Percentiles rank a stretch among this genome's conserved stretches.
These are phyloP conservation scores for Stenopsyche tienmushanensis DNA, from an alignment of 1,140 invertebrate species.

Conservation along the genomic window DNA sequence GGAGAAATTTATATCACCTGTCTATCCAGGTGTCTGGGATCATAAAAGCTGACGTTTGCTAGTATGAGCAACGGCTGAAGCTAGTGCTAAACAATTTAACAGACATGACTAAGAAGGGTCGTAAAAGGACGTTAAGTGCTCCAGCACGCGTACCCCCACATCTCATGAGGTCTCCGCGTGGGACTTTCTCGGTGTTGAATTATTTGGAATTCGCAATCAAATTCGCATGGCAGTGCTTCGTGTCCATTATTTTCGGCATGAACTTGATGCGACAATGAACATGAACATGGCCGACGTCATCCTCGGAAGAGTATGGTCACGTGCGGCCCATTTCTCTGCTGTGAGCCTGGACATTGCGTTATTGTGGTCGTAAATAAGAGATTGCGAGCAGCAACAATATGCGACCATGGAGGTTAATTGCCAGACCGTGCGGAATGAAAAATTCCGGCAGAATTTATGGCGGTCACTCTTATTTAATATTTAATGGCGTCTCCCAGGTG, in stretches of 20 bases:
- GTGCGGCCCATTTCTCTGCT: too few relatives aligned
- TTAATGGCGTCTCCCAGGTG: slow-evolving; percentile 23
- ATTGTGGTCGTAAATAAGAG: neutral
- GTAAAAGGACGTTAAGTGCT: neutral
- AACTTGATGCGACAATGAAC: too few relatives aligned
- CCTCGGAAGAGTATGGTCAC: too few relatives aligned
- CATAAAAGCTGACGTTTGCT: slow-evolving; percentile 1
- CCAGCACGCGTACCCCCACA: neutral
- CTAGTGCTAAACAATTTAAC: neutral
- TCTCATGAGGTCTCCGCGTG: too few relatives aligned
- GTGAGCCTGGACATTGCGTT: too few relatives aligned
- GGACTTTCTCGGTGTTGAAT: too few relatives aligned
- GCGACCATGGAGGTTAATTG: neutral
- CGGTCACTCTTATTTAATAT: slow-evolving; percentile 21
- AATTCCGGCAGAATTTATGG: slow-evolving; percentile 7
- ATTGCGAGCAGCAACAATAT: neutral
- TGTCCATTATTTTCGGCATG: too few relatives aligned
- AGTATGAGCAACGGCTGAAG: neutral
- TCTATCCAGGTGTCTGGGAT: slow-evolving; percentile 9
- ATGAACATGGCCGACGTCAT: too few relatives aligned
- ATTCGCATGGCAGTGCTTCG: too few relatives aligned
- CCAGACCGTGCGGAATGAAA: neutral
- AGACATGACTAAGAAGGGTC: neutral
- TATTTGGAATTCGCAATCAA: too few relatives aligned
- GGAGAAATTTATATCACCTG: slow-evolving; percentile 14